Evolutionary conservation across 2,113 vertebrate species (phyloP), one percentile per base, ranked within the genome.

Genomic region (Anoplopoma fimbria): DNA sequence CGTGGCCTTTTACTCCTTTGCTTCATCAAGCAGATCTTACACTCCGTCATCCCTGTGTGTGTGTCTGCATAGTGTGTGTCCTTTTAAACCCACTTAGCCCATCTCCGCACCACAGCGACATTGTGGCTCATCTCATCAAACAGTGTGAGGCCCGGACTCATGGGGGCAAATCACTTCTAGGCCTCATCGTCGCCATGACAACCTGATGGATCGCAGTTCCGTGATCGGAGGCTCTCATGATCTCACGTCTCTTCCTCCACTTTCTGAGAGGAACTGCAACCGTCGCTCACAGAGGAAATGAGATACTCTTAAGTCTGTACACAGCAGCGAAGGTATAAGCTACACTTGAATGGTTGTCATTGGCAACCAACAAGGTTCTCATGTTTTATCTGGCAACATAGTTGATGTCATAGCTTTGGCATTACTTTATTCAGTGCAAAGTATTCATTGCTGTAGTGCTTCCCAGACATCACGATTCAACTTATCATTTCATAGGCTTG

Each of bases 161-260:
- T 63, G 69, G 53, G 78, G 47, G 68, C 69, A 47, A 68, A 77
- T 64, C 61, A 77, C 73, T 83, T 79, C 64, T 47, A 58, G 75
- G 76, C 75, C 45, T 75, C 61, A 70, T 45, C 55, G 31, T 88
- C n/a, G 17, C 83, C 81, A 88, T 88, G 86, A 69, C 81, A 79
- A 86, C 88, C 70, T 51, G 67, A 25, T 47, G 19, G 60, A 67
- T 40, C 17, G 79, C 77, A 33, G 33, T 42, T 68, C 45, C 21
- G 15, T 45, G 38, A 60, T 40, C 19, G 1, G 55, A 86, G 15
- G 7, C 31, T 63, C n/a, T 75, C 23, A 14, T 67, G 45, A 42
- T 57, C 55, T 31, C 55, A 63, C 21, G 15, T 61, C 45, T 78
- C 49, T 31, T 58, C 31, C 36, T 70, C 45, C n/a, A 15, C 47